Conservation (phyloP, 2,797 vertebrate genomes). For the Eupleurogrammus muticus region DNA sequence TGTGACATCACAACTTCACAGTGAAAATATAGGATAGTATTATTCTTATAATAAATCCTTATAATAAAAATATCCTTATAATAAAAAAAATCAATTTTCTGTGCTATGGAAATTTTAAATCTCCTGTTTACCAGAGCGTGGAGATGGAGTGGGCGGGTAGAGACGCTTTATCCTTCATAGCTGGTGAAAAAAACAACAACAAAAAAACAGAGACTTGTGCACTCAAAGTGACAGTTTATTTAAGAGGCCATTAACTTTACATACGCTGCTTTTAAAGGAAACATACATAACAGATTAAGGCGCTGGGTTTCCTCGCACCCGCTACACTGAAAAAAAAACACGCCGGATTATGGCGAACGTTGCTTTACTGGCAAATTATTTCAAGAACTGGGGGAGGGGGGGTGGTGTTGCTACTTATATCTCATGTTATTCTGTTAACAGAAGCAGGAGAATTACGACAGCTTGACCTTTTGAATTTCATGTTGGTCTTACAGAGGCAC, state of each 20-base stretch:
- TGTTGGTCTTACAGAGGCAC: conserved; percentile 19
- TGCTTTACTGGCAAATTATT: conserved; percentile 39
- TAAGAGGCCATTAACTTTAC: conserved; percentile 88
- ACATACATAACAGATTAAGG: conserved; percentile 60
- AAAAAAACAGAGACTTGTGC: conserved; percentile 70
- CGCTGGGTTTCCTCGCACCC: conserved; percentile 34
- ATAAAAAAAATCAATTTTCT: no score
- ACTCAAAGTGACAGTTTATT: conserved; percentile 86
- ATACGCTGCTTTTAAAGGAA: conserved; percentile 78
- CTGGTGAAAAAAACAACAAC: conserved; percentile 48
- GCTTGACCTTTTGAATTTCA: conserved; percentile 68
- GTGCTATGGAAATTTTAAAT: conserved; percentile 40
- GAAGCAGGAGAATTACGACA: conserved; percentile 43
- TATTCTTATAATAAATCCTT: no score
- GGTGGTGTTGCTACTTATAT: conserved; percentile 17
- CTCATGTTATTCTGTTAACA: conserved; percentile 34
- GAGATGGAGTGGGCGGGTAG: conserved; percentile 29
- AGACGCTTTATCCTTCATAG: conserved; percentile 62
- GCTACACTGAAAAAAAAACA: conserved; percentile 47
- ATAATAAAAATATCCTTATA: no score
- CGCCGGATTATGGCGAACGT: conserved; percentile 43
- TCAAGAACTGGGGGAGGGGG: conserved; percentile 13
- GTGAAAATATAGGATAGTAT: no score
- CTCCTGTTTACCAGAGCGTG: conserved; percentile 66
- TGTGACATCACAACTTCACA: no score